Base-by-base conservation (phyloP, 2,888 invertebrate genomes). In the Dolichopus griseipennis region DNA sequence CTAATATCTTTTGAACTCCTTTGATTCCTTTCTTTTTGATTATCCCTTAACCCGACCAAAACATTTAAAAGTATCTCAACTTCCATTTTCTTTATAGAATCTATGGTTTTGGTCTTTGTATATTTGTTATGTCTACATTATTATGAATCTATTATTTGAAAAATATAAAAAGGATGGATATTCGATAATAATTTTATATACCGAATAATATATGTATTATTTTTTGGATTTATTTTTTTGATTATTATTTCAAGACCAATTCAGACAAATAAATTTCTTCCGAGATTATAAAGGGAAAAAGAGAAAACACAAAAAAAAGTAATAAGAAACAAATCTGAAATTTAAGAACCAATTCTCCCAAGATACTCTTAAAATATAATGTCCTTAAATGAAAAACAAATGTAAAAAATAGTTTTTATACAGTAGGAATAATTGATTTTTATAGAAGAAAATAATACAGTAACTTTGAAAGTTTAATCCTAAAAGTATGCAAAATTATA, bases 211-310 rank as follows among this genome's bases (percentile, higher is more conserved):
- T 52, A 52, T 52, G 27, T 52, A 52, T 52, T 43, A 43, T 43
- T 43, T 52, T 15, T 52, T 52, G 18, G 8, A 37, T 37, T 37
- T 15, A 18, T 18, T 52, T 18, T 18, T 52, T 52, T n/a, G 27
- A 27, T 52, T 52, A 52, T 52, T 52, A 18, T 52, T 52, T 52
- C 52, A 18, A 52, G 52, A 52, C 52, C 52, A 52, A 52, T 52
- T 52, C 52, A 52, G 52, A 52, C 52, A 52, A 52, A 52, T 52
- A 52, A 52, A 52, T 52, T 52, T 52, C 15, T 52, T 52, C 52
- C 52, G 9, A 12, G 52, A n/a, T 18, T 27, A 27, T 9, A 52
- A n/a, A n/a, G n/a, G n/a, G 41, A 15, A 52, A 52, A 52, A 15
- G 41, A 41, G 9, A 5, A 27, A 27, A 27, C n/a, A 34, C 34